Evolutionary conservation across 2,888 invertebrate genomes (phyloP).

Genomic region (Sminthurides aquaticus): DNA sequence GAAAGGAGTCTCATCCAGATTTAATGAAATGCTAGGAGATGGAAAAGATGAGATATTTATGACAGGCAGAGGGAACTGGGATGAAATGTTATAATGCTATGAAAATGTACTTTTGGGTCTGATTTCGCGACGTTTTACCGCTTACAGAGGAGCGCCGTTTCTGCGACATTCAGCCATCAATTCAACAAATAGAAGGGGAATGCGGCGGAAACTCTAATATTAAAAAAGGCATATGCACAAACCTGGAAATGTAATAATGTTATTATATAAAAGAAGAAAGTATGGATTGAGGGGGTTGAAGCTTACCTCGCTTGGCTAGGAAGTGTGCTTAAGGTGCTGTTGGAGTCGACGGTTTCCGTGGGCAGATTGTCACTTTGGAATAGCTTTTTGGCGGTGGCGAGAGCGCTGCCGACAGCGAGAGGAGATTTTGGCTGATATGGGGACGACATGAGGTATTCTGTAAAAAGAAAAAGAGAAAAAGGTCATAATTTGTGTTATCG

Average conservation of each 20-base stretch:
- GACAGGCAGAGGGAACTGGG: neutral
- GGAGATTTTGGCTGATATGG: conserved; percentile 44
- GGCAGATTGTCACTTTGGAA: conserved; percentile 44
- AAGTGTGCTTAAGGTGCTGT: conserved; percentile 42
- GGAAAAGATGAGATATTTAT: neutral
- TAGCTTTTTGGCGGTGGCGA: conserved; percentile 44
- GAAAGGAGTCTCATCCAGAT: neutral
- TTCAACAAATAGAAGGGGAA: neutral
- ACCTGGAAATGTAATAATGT: no score
- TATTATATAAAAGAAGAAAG: no score
- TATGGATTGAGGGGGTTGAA: neutral
- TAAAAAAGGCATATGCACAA: no score
- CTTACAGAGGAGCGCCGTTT: neutral
- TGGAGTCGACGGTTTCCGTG: conserved; percentile 43
- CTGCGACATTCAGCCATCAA: no score
- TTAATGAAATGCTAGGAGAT: neutral
- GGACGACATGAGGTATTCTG: conserved; percentile 44
- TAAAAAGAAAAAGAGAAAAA: conserved; percentile 18
- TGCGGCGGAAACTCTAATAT: no score
- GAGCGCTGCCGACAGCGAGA: conserved; percentile 40
- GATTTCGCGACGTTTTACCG: neutral
- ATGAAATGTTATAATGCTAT: neutral
- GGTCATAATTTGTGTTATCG: neutral
- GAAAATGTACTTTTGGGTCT: neutral
- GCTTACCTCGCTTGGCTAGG: conserved; percentile 44